Percentiles rank a stretch among this genome's conserved stretches.
Evolutionary conservation across 2,888 invertebrate genomes (phyloP).

Genomic region (Mesodorylaimus sp.): DNA sequence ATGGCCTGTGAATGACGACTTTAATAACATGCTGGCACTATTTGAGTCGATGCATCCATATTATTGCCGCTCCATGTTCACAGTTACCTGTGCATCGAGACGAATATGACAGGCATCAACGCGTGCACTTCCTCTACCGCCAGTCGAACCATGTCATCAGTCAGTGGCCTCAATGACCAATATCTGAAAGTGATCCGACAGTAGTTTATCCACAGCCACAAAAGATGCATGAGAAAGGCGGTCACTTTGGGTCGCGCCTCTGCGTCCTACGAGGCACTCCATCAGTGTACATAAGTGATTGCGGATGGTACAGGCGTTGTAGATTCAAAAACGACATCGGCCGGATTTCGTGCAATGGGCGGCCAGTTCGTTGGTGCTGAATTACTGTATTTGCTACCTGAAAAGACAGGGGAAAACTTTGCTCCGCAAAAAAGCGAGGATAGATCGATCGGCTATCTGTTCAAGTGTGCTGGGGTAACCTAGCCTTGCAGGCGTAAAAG

Average conservation of each 20-base stretch:
- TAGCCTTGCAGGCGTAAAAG: too few relatives aligned
- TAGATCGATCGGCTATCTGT: too few relatives aligned
- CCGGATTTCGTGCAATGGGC: conserved; percentile 82
- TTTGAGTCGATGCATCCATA: background rate
- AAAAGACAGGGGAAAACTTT: too few relatives aligned
- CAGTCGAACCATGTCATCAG: conserved; percentile 74
- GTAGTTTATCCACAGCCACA: too few relatives aligned
- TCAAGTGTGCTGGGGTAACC: too few relatives aligned
- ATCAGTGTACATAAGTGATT: conserved; percentile 65
- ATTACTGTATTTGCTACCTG: conserved; percentile 72
- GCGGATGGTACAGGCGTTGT: conserved; percentile 29
- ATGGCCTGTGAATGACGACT: too few relatives aligned
- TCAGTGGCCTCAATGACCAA: conserved; percentile 70
- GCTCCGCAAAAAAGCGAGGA: too few relatives aligned
- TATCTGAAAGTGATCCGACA: too few relatives aligned
- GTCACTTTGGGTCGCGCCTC: background rate
- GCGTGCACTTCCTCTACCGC: conserved; percentile 72
- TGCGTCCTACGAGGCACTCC: conserved; percentile 57
- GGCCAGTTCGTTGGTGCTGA: conserved; percentile 67
- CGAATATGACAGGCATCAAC: conserved; percentile 61
- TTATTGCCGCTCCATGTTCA: background rate
- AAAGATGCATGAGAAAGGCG: too few relatives aligned
- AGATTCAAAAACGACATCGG: conserved; percentile 74
- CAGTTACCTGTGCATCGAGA: conserved; percentile 41
- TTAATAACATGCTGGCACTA: too few relatives aligned